These are phyloP conservation scores for Drosophila melanica DNA, from an alignment of 1,140 invertebrate species.

Conservation along the genomic window DNA sequence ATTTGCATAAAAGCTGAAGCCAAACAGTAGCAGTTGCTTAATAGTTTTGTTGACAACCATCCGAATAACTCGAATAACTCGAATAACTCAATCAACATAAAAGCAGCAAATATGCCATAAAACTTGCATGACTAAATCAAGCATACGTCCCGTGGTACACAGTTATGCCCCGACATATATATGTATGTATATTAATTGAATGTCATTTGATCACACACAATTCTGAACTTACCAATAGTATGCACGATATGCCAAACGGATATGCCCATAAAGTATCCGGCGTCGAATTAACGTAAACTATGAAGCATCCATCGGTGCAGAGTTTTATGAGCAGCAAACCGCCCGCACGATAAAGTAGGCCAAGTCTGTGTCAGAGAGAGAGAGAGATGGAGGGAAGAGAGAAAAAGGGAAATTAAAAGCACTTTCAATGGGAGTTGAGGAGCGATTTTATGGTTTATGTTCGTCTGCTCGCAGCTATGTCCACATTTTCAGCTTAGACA, in stretches of 20 bases:
- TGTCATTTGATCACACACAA: conserved; percentile 28
- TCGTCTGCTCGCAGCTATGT: conserved; percentile 27
- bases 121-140: conserved; percentile 31
- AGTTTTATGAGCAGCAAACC: conserved; percentile 86
- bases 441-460: conserved; percentile 39
- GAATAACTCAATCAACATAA: conserved; percentile 42
- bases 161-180: conserved; percentile 1
- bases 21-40: conserved; percentile 28
- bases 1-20: conserved; percentile 63
- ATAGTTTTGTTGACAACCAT: conserved; percentile 56
- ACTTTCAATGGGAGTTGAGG: conserved; percentile 16
- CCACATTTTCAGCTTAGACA: conserved; percentile 21
- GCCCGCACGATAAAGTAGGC: conserved; percentile 86
- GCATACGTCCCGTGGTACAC: conserved; percentile 26
- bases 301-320: conserved; percentile 86
- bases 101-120: conserved; percentile 17
- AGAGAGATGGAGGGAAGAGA: neutral
- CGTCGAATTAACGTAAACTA: conserved; percentile 86
- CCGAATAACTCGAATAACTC: neutral
- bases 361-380: conserved; percentile 83
- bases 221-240: conserved; percentile 85
- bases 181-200: conserved; percentile 50
- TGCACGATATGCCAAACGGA: conserved; percentile 86
- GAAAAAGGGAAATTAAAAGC: conserved; percentile 39
- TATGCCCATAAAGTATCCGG: conserved; percentile 86